Evolutionary conservation across 2,113 vertebrate genomes (phyloP).

Genomic region (Calonectris borealis): DNA sequence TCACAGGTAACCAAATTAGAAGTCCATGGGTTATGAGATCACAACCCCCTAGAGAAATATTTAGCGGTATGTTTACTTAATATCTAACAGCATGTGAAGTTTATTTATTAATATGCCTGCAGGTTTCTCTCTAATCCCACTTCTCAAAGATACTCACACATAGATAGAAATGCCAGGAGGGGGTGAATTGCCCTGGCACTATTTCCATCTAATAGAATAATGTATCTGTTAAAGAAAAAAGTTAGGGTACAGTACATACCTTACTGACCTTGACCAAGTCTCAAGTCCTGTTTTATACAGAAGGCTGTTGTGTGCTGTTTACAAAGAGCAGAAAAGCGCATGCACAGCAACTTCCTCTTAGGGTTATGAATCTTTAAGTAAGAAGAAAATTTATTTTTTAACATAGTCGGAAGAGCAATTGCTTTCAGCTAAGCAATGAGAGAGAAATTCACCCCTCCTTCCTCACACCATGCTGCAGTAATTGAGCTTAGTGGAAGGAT

Average conservation of each 20-base stretch:
- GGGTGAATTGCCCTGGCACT: constrained; percentile 68
- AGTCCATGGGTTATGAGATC: constrained; percentile 79
- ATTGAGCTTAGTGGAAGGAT: neutral
- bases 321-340: neutral
- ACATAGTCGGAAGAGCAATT: constrained; percentile 15
- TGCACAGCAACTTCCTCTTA: neutral
- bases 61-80: constrained; percentile 82
- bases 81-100: constrained; percentile 83
- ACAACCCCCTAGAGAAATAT: constrained; percentile 74
- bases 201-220: constrained; percentile 73
- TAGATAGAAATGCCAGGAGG: constrained; percentile 69
- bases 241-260: neutral
- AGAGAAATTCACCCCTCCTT: neutral
- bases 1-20: constrained; percentile 79
- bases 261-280: constrained; percentile 56
- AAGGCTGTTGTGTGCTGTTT: neutral
- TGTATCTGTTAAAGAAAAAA: constrained; percentile 50
- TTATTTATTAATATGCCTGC: constrained; percentile 85
- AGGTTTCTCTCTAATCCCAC: constrained; percentile 81
- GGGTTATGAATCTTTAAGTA: constrained; percentile 46
- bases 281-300: neutral
- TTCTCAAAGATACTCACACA: constrained; percentile 75
- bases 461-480: neutral
- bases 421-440: neutral
- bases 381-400: constrained; percentile 41